Evolutionary conservation across 2,113 vertebrate genomes (phyloP).

Genomic region (Dromaius novaehollandiae): DNA sequence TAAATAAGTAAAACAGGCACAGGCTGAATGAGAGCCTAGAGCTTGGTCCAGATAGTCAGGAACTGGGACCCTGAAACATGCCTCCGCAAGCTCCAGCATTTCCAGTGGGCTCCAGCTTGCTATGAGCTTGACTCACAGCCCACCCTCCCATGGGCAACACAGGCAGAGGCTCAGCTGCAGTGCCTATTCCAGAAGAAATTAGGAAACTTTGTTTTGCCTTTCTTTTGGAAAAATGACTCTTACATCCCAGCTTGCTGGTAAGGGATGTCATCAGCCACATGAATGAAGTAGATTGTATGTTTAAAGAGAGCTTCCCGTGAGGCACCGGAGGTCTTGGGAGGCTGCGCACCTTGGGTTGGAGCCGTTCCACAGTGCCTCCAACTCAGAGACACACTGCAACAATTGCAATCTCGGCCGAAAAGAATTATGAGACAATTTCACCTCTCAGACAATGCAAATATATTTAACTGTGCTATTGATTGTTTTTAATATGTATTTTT

Average conservation of each 20-base stretch:
- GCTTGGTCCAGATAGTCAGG: background rate
- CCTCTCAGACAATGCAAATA: background rate
- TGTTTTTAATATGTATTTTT: background rate
- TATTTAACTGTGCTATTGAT: background rate
- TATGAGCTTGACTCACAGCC: background rate
- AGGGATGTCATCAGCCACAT: background rate
- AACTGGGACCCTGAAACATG: background rate
- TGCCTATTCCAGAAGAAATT: background rate
- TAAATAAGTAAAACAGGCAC: background rate
- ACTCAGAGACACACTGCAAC: background rate
- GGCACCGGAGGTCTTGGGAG: rapidly evolving
- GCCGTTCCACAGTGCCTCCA: background rate
- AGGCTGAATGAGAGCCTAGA: background rate
- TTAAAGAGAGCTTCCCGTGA: background rate
- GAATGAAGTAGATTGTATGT: rapidly evolving
- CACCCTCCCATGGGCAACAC: background rate
- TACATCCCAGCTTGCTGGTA: background rate
- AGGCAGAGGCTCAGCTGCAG: background rate
- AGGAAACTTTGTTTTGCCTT: background rate
- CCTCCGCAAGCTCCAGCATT: background rate
- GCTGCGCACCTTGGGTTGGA: background rate
- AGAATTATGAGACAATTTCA: background rate
- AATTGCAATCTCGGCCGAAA: background rate
- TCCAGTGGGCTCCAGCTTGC: background rate
- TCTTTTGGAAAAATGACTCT: background rate